A percentile compares a stretch with the other conserved stretches of the same genome.
Conservation (phyloP, 2,113 vertebrate genomes). For the Lamprologus ornatipinnis region DNA sequence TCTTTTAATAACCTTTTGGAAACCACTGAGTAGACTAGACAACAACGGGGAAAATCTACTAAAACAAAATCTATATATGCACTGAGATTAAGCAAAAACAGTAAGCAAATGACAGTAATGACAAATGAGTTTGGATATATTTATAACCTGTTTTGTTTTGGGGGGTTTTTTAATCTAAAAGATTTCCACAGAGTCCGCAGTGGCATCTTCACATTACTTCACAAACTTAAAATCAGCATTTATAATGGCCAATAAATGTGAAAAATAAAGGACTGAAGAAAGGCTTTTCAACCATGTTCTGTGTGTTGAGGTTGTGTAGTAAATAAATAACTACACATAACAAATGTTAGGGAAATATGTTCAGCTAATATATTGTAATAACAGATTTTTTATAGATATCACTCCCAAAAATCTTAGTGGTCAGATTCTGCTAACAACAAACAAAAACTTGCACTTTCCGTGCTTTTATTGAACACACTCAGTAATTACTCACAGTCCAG, state of each 20-base stretch:
- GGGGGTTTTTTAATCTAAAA: accelerated
- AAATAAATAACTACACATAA: not conserved
- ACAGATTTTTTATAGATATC: not conserved
- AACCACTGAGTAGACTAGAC: not conserved
- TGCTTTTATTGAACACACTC: not conserved
- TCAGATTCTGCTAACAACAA: not conserved
- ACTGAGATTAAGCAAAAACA: not conserved
- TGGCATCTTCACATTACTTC: not conserved
- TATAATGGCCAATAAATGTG: not conserved
- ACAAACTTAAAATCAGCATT: not conserved
- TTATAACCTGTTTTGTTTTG: not conserved
- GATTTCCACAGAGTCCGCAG: not conserved
- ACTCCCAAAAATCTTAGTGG: not conserved
- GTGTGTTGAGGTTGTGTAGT: not conserved
- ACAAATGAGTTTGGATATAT: not conserved
- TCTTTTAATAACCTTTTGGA: not conserved
- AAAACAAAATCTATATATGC: not conserved
- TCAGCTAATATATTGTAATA: not conserved
- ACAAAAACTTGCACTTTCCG: not conserved
- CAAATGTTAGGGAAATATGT: not conserved
- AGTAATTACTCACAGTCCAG: not conserved
- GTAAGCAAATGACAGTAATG: not conserved
- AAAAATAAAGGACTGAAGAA: not conserved
- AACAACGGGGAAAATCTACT: not conserved
- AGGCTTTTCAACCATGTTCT: not conserved